A percentile compares a stretch with the other conserved stretches of the same genome.
These are phyloP conservation scores for Diarsia brunnea DNA, from an alignment of 2,888 invertebrate genomes.

Conservation along the genomic window DNA sequence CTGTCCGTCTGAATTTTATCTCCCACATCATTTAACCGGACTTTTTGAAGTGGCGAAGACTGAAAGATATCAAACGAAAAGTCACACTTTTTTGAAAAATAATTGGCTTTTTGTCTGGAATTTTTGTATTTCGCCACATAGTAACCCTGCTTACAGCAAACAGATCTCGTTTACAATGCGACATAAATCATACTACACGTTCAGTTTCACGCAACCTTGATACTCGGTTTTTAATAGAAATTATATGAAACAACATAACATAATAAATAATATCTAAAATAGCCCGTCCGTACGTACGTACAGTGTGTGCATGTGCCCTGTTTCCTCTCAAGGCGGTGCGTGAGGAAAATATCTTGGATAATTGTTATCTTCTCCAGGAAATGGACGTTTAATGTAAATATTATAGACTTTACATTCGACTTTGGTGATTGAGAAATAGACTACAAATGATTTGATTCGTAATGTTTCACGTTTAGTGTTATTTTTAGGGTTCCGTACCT, in stretches of 20 bases:
- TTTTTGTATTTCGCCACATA: neutral
- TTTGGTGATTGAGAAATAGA: neutral
- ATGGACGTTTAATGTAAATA: conserved; percentile 25
- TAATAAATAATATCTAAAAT: conserved; percentile 50
- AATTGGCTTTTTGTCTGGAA: too few relatives aligned
- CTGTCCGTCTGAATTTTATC: neutral
- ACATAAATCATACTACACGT: conserved; percentile 61
- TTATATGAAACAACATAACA: conserved; percentile 57
- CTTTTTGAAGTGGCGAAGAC: neutral
- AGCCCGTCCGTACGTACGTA: neutral
- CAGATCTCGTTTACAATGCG: conserved; percentile 48
- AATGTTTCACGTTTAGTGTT: neutral
- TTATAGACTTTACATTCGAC: conserved; percentile 14
- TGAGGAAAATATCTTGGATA: conserved; percentile 18
- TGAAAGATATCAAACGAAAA: neutral
- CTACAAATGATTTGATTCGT: conserved; percentile 6
- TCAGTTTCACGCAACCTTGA: conserved; percentile 47
- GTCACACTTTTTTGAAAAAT: neutral
- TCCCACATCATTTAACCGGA: neutral
- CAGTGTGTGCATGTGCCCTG: conserved; percentile 16
- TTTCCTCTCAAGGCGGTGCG: conserved; percentile 21
- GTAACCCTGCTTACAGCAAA: neutral
- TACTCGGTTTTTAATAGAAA: conserved; percentile 56
- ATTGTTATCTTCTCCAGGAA: conserved; percentile 15
- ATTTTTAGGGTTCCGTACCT: too few relatives aligned